Percentiles rank a stretch among this genome's conserved stretches.
Conservation (phyloP, 2,888 invertebrate genomes). For the Spisula subtruncata region DNA sequence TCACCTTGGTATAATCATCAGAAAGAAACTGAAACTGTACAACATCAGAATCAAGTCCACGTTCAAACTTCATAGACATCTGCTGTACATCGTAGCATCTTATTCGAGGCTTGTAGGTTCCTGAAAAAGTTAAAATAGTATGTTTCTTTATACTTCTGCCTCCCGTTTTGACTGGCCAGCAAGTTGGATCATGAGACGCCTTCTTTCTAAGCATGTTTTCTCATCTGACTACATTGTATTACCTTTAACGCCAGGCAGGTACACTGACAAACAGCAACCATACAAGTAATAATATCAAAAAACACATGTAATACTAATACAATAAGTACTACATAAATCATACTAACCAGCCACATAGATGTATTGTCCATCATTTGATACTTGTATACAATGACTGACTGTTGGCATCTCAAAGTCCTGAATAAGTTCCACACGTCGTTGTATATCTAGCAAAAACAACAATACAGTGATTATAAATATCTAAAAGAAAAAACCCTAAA, state of each 20-base stretch:
- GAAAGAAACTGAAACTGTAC: slow-evolving; percentile 97
- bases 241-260: no score
- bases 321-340: background rate
- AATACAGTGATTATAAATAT: background rate
- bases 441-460: slow-evolving; percentile 90
- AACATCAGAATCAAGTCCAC: slow-evolving; percentile 98
- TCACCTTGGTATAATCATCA: slow-evolving; percentile 98
- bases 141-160: no score
- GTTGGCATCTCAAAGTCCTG: slow-evolving; percentile 99
- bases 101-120: slow-evolving; percentile 96
- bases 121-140: slow-evolving; percentile 75
- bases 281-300: no score
- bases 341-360: slow-evolving; percentile 94
- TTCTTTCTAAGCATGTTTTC: no score
- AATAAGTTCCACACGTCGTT: slow-evolving; percentile 97
- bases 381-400: slow-evolving; percentile 94
- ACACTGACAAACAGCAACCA: no score
- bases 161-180: no score
- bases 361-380: slow-evolving; percentile 97
- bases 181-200: no score
- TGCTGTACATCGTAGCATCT: slow-evolving; percentile 99
- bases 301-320: no score
- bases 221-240: no score
- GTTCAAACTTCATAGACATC: slow-evolving; percentile 98
- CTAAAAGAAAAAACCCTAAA: no score